These are phyloP conservation scores for Palythoa heliodiscus DNA, from an alignment of 92 coral and sea anemone species.

Conservation along the genomic window DNA sequence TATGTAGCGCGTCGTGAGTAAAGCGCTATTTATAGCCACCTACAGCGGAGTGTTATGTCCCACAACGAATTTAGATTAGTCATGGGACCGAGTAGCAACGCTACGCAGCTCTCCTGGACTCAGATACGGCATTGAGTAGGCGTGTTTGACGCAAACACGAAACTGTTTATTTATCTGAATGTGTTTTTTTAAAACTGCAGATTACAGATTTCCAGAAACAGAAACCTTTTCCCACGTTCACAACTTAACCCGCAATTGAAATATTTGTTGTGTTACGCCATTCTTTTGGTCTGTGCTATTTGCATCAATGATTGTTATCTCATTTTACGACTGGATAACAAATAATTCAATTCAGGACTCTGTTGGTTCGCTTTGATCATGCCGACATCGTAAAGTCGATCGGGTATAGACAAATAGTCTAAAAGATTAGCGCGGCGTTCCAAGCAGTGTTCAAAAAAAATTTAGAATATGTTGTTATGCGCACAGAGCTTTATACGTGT, in stretches of 20 bases:
- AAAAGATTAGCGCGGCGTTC: constrained; percentile 22
- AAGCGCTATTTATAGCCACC: constrained; percentile 34
- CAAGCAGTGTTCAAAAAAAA: neutral
- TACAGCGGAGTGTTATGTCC: constrained; percentile 40
- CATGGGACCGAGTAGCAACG: constrained; percentile 37
- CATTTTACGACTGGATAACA: constrained; percentile 2
- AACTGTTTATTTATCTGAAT: neutral
- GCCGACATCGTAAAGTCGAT: constrained; percentile 13
- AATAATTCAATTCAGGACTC: constrained; percentile 19
- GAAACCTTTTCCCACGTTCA: constrained; percentile 9
- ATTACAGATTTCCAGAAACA: constrained; percentile 20
- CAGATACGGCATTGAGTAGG: constrained; percentile 6
- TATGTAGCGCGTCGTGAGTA: constrained; percentile 3
- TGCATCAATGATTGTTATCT: constrained; percentile 28
- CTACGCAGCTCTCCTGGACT: neutral
- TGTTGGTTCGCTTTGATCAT: constrained; percentile 18
- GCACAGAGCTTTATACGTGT: neutral
- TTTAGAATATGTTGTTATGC: neutral
- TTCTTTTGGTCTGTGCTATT: constrained; percentile 10
- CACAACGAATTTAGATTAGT: constrained; percentile 25
- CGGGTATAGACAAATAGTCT: constrained; percentile 1
- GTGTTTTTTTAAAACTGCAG: constrained; percentile 36
- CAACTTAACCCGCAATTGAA: neutral
- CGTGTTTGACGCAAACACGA: constrained; percentile 29
- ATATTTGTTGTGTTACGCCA: constrained; percentile 34